A percentile compares a stretch with the other conserved stretches of the same genome.
These are phyloP conservation scores for Lepidocyrtoides sp. DNA, from an alignment of 2,888 invertebrate species.

Conservation along the genomic window DNA sequence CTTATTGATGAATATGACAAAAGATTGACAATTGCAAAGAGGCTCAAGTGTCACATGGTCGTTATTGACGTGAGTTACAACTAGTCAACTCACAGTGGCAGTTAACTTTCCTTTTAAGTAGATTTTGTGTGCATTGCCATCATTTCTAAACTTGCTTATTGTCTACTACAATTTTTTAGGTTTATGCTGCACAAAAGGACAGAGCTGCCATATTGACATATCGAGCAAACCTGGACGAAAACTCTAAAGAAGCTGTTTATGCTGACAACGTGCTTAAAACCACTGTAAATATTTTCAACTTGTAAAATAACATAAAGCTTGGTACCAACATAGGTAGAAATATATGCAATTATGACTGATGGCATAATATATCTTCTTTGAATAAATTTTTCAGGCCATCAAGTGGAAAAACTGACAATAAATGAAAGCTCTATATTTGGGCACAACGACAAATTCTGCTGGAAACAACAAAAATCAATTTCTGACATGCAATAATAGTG, in stretches of 20 bases:
- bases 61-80: conserved; percentile 89
- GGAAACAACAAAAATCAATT: too few species aligned
- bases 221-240: conserved; percentile 89
- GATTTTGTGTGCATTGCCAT: too few species aligned
- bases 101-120: not conserved
- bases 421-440: too few species aligned
- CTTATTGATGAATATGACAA: conserved; percentile 89
- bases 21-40: conserved; percentile 89
- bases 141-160: too few species aligned
- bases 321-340: too few species aligned
- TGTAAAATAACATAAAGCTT: too few species aligned
- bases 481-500: conserved; percentile 16
- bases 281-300: conserved; percentile 84
- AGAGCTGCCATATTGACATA: conserved; percentile 89
- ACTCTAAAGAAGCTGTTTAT: conserved; percentile 91
- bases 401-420: conserved; percentile 88
- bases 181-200: conserved; percentile 89
- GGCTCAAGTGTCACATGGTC: conserved; percentile 90
- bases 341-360: too few species aligned
- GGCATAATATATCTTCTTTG: too few species aligned
- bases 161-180: conserved; percentile 86
- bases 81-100: not conserved
- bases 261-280: conserved; percentile 90
- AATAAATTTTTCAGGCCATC: conserved; percentile 86
- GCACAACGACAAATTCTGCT: too few species aligned